Evolutionary conservation across 2,113 vertebrate genomes (phyloP).

Genomic region (Passerina amoena): DNA sequence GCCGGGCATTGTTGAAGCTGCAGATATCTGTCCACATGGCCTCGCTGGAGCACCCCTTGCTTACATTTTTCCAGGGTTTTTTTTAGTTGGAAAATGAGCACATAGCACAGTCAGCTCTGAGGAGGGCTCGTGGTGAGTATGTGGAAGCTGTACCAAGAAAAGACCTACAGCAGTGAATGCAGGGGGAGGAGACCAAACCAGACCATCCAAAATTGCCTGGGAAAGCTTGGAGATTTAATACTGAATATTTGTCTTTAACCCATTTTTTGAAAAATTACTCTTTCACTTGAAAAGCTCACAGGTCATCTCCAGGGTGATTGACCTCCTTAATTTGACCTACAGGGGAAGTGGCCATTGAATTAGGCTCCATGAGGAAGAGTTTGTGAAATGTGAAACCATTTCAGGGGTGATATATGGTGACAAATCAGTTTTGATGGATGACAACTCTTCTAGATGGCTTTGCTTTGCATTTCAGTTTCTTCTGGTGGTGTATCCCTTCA

Average conservation of each 20-base stretch:
- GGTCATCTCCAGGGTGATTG: not conserved
- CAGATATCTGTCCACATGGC: not conserved
- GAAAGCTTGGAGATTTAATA: not conserved
- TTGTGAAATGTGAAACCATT: not conserved
- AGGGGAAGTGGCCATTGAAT: not conserved
- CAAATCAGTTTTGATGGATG: not conserved
- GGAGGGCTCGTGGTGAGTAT: not conserved
- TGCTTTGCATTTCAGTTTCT: not conserved
- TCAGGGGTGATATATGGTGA: not conserved
- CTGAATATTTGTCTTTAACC: not conserved
- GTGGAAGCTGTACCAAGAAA: not conserved
- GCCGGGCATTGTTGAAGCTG: accelerated
- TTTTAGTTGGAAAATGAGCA: not conserved
- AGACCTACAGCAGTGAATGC: not conserved
- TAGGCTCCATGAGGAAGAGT: not conserved
- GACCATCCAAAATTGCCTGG: not conserved
- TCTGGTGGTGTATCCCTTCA: not conserved
- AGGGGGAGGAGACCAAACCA: not conserved
- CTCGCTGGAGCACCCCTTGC: not conserved
- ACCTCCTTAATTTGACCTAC: not conserved
- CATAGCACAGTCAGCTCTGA: not conserved
- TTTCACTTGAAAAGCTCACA: not conserved
- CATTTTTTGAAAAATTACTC: not conserved
- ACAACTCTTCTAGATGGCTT: not conserved
- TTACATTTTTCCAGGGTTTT: not conserved